Percentiles rank a stretch among this genome's conserved stretches.
These are phyloP conservation scores for Thamnophis sirtalis DNA, from an alignment of 2,113 vertebrate genomes.

Conservation along the genomic window DNA sequence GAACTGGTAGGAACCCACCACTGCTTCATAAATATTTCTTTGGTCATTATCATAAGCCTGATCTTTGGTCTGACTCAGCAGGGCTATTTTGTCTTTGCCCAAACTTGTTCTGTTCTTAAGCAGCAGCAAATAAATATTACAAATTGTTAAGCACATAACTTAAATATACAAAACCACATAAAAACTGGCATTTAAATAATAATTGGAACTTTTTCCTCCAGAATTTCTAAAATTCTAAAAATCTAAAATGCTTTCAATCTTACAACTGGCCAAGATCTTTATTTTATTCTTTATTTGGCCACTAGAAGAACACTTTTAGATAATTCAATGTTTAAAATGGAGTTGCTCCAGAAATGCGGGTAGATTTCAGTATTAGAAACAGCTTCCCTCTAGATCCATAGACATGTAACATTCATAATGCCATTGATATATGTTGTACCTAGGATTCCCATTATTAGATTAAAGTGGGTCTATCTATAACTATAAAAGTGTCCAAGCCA, in stretches of 20 bases:
- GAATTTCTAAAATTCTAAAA: neutral
- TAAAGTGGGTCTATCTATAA: neutral
- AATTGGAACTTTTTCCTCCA: slow-evolving; percentile 2
- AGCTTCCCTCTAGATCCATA: neutral
- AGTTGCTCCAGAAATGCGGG: neutral
- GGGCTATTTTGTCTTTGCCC: slow-evolving; percentile 44
- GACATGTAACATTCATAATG: too few species aligned
- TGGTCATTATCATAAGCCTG: neutral
- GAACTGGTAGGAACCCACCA: too few species aligned
- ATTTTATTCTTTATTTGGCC: neutral
- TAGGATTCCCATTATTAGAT: too few species aligned
- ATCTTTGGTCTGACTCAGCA: neutral
- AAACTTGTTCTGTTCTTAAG: slow-evolving; percentile 42
- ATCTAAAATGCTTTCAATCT: neutral
- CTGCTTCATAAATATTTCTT: neutral
- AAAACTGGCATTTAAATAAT: neutral
- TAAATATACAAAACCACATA: slow-evolving; percentile 26
- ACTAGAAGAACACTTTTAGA: neutral
- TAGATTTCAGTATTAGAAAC: neutral
- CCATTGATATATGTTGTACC: too few species aligned
- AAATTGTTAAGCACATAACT: slow-evolving; percentile 36
- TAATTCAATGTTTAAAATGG: neutral
- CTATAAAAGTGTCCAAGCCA: neutral
- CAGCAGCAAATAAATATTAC: slow-evolving; percentile 16
- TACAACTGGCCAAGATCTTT: neutral